Conservation (phyloP, 2,888 invertebrate genomes). For the Ichneumon xanthorius region DNA sequence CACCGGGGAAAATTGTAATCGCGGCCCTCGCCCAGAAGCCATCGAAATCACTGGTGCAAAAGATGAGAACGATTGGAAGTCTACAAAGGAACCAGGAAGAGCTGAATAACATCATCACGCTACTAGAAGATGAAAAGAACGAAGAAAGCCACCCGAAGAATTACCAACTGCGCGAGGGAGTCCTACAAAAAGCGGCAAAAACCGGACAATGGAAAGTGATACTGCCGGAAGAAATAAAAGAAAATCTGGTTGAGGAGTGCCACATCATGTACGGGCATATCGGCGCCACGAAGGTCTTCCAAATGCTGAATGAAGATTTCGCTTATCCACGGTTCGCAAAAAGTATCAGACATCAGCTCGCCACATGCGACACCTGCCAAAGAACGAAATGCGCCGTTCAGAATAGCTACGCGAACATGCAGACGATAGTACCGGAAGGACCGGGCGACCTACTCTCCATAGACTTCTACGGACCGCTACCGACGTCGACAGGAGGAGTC, state of each 20-base stretch:
- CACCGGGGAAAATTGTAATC: not conserved
- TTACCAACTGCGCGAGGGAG: not conserved
- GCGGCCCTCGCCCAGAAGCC: not conserved
- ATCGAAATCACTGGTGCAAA: not conserved
- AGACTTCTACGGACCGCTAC: no score
- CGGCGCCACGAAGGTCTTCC: not conserved
- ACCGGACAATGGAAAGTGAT: not conserved
- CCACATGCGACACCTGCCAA: no score
- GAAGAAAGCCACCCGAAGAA: not conserved
- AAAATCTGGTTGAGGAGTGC: not conserved
- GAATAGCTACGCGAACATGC: no score
- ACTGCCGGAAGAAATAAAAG: not conserved
- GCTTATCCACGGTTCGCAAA: not conserved
- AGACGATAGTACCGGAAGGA: no score
- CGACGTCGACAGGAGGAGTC: no score
- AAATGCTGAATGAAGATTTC: slow-evolving; percentile 9
- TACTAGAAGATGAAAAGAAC: not conserved
- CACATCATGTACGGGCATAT: not conserved
- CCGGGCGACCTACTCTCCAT: no score
- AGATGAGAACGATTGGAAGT: not conserved
- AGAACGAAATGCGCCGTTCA: no score
- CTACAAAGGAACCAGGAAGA: not conserved
- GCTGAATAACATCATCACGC: not conserved
- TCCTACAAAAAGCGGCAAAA: not conserved
- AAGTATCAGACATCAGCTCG: no score